phyloP scores from a whole-genome alignment of 2,113 vertebrate genomes.

The Pagrus major region DNA sequence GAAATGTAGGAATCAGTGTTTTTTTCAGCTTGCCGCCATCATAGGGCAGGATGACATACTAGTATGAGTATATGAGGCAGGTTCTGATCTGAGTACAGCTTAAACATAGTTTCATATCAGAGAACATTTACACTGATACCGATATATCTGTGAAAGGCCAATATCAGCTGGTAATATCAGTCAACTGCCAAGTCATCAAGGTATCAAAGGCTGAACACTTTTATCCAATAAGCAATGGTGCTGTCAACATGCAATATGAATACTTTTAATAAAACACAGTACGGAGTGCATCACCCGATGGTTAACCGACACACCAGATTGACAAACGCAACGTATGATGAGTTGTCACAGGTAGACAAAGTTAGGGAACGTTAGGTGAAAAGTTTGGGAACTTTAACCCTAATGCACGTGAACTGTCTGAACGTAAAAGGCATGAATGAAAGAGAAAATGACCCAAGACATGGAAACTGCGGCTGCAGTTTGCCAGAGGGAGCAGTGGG shows the following conservation, averaged over 20 bases:
- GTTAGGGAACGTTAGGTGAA: not conserved
- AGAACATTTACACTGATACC: too few relatives aligned
- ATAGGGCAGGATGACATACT: too few relatives aligned
- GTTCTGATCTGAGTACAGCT: too few relatives aligned
- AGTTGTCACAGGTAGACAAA: not conserved
- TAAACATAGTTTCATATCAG: too few relatives aligned
- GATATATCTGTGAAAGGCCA: too few relatives aligned
- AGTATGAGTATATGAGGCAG: too few relatives aligned
- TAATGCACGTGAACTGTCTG: constrained; percentile 5
- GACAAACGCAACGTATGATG: not conserved
- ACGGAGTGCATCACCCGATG: not conserved
- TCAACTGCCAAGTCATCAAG: too few relatives aligned
- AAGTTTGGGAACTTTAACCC: not conserved
- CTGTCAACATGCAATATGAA: too few relatives aligned
- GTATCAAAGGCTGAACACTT: not conserved
- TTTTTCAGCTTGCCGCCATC: too few relatives aligned
- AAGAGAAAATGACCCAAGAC: constrained; percentile 57
- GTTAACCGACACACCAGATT: not conserved
- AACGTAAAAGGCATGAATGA: not conserved
- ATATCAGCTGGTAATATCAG: too few relatives aligned
- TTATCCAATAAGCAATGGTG: too few relatives aligned
- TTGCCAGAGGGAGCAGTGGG: constrained; percentile 33
- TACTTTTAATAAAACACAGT: not conserved
- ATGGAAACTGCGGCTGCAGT: constrained; percentile 66
- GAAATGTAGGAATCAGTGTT: not conserved